Conservation (phyloP, 2,113 vertebrate genomes). For the Fulica atra region DNA sequence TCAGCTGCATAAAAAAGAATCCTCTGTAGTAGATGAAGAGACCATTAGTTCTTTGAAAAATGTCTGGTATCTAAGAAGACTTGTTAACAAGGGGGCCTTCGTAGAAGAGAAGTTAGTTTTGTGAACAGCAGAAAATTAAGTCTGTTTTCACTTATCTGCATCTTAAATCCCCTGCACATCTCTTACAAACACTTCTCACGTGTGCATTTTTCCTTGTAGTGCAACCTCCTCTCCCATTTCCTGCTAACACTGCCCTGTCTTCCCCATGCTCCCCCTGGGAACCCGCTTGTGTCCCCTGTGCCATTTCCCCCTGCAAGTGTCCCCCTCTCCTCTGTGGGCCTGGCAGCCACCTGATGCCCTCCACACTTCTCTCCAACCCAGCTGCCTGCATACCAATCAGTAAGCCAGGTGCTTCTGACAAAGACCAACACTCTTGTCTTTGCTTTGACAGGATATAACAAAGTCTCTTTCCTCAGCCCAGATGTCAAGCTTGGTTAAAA, state of each 20-base stretch:
- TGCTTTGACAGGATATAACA: background rate
- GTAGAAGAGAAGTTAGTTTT: background rate
- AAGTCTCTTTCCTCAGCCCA: background rate
- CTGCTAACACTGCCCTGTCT: background rate
- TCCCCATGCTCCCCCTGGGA: accelerated
- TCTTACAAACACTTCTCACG: background rate
- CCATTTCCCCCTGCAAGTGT: background rate
- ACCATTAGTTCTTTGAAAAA: conserved; percentile 32
- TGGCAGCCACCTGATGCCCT: background rate
- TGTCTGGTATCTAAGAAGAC: background rate
- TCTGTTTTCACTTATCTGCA: background rate
- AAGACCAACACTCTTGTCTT: background rate
- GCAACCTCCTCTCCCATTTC: background rate
- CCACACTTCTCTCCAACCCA: background rate
- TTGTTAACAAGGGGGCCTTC: conserved; percentile 3
- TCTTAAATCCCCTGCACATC: background rate
- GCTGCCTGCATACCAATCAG: background rate
- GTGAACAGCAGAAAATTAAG: background rate
- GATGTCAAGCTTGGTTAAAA: background rate
- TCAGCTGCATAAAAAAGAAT: conserved; percentile 28
- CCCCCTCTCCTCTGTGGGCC: background rate
- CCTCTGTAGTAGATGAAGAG: conserved; percentile 22
- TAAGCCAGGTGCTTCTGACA: background rate
- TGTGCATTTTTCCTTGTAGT: background rate
- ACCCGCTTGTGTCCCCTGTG: background rate